phyloP scores from a whole-genome alignment of 1,140 invertebrate genomes.

The Gyrodactylus salaris region DNA sequence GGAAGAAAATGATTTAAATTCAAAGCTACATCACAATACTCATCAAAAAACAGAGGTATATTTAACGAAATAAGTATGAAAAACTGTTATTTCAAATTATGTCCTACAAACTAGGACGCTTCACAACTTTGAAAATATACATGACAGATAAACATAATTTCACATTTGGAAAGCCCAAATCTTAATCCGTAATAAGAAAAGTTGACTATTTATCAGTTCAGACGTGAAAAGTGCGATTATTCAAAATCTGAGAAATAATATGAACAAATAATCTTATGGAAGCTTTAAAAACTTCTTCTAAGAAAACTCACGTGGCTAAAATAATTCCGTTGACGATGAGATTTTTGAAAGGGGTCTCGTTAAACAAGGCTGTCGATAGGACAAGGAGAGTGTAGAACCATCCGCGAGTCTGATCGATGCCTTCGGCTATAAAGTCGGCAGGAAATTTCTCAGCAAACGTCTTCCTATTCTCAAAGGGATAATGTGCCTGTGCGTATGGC shows the following conservation, averaged over 20 bases:
- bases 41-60: too few species aligned
- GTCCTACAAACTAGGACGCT: too few species aligned
- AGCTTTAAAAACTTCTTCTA: background rate
- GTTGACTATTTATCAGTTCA: background rate
- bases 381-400: slow-evolving; percentile 27
- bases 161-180: too few species aligned
- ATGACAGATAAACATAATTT: too few species aligned
- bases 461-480: slow-evolving; percentile 51
- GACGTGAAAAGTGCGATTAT: background rate
- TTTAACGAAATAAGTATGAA: too few species aligned
- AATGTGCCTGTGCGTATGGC: slow-evolving; percentile 88
- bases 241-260: background rate
- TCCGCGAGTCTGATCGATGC: slow-evolving; percentile 88
- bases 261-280: background rate
- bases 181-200: too few species aligned
- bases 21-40: too few species aligned
- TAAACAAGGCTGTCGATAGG: slow-evolving; percentile 71
- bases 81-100: too few species aligned
- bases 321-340: slow-evolving; percentile 75
- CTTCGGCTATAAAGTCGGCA: slow-evolving; percentile 96
- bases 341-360: slow-evolving; percentile 84
- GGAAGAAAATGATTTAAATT: background rate
- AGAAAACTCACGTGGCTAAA: slow-evolving; percentile 30
- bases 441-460: slow-evolving; percentile 75
- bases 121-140: too few species aligned